phyloP scores from a whole-genome alignment of 2,797 vertebrate genomes.

The Channallabes apus region DNA sequence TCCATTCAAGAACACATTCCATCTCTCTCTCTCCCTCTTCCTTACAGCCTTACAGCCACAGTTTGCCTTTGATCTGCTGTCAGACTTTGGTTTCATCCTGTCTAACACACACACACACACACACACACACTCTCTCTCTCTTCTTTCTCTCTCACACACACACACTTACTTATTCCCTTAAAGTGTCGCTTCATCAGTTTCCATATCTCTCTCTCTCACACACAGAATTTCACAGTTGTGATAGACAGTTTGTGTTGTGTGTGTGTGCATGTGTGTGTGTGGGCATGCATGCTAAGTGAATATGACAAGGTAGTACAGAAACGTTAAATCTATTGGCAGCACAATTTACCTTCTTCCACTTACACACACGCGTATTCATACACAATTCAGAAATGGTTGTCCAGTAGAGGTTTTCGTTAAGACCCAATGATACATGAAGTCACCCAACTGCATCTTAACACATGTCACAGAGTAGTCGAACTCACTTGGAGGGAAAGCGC shows the following conservation, averaged over 20 bases:
- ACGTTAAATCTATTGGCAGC: neutral
- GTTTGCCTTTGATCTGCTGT: conserved; percentile 11
- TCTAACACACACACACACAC: neutral
- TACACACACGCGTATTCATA: neutral
- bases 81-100: neutral
- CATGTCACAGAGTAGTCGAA: neutral
- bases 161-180: neutral
- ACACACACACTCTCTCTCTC: neutral
- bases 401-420: neutral
- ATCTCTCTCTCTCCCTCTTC: neutral
- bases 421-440: neutral
- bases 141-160: too few relatives aligned
- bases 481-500: neutral
- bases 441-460: neutral
- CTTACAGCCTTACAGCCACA: conserved; percentile 1
- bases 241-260: neutral
- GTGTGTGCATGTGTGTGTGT: neutral
- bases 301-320: neutral
- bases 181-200: conserved; percentile 1
- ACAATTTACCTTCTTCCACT: neutral
- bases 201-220: neutral
- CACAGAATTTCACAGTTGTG: neutral
- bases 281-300: neutral
- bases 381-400: neutral
- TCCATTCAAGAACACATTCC: neutral